Percentiles rank a stretch among this genome's conserved stretches.
phyloP scores from a whole-genome alignment of 2,888 invertebrate genomes.

The Acleris laterana region DNA sequence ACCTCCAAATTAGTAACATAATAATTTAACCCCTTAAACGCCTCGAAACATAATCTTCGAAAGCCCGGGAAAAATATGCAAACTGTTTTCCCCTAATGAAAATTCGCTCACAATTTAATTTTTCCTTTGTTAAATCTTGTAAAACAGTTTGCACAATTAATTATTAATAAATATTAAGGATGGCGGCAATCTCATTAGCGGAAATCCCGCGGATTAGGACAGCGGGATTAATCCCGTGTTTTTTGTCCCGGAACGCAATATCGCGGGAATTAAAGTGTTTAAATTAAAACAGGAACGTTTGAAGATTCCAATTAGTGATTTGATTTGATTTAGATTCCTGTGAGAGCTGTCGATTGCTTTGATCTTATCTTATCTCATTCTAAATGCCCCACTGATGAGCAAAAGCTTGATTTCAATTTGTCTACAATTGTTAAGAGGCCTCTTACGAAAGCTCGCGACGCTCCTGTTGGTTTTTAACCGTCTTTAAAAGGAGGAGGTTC shows the following conservation, averaged over 20 bases:
- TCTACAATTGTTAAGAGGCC: too few species aligned
- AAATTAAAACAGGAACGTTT: conserved; percentile 12
- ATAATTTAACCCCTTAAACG: too few species aligned
- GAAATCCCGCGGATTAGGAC: background rate
- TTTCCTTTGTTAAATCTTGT: background rate
- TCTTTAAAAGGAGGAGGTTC: too few species aligned
- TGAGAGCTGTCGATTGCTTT: conserved; percentile 1
- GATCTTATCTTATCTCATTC: background rate
- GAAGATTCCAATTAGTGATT: conserved; percentile 7
- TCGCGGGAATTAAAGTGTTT: conserved; percentile 1
- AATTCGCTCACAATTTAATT: background rate
- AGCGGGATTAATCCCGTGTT: conserved; percentile 16
- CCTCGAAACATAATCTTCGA: background rate
- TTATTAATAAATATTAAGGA: conserved; percentile 27
- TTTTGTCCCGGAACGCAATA: conserved; percentile 23
- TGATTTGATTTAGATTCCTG: background rate
- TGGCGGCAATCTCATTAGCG: conserved; percentile 28
- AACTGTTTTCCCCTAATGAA: background rate
- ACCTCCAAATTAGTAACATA: too few species aligned
- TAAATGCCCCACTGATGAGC: too few species aligned
- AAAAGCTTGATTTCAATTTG: too few species aligned
- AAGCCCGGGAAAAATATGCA: conserved; percentile 1
- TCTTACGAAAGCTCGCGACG: too few species aligned
- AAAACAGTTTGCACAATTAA: conserved; percentile 16
- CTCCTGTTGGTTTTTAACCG: too few species aligned